phyloP scores from a whole-genome alignment of 2,797 vertebrate genomes.

The Parauchenoglanis ngamensis region DNA sequence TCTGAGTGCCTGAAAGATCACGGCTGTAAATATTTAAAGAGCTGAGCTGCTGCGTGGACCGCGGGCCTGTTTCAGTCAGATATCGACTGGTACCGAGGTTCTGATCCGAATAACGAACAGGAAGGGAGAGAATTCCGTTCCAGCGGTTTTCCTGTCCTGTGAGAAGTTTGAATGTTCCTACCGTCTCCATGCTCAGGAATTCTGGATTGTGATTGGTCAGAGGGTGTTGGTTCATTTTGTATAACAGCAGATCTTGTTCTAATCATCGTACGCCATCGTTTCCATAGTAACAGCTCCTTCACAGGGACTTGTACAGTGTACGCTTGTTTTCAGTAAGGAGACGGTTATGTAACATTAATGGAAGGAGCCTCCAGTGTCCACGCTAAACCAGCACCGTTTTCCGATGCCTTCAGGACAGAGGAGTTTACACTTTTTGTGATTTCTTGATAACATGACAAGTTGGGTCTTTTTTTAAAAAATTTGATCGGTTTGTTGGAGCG shows the following conservation, averaged over 20 bases:
- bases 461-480: not conserved
- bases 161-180: not conserved
- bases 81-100: not conserved
- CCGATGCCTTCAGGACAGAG: not conserved
- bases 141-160: not conserved
- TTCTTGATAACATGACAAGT: too few species aligned
- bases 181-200: too few species aligned
- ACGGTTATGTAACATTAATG: not conserved
- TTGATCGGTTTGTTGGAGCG: not conserved
- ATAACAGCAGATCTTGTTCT: not conserved
- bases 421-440: not conserved
- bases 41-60: not conserved
- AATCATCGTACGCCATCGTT: not conserved
- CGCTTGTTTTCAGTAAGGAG: not conserved
- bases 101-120: not conserved
- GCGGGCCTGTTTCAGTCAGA: not conserved
- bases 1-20: constrained; percentile 15
- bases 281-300: not conserved
- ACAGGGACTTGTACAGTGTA: not conserved
- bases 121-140: not conserved
- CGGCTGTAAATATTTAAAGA: constrained; percentile 53
- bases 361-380: not conserved
- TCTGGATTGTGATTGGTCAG: not conserved
- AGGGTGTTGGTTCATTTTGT: not conserved
- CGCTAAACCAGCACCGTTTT: not conserved